These are phyloP conservation scores for Cryptotermes secundus DNA, from an alignment of 1,140 invertebrate species.

Conservation along the genomic window DNA sequence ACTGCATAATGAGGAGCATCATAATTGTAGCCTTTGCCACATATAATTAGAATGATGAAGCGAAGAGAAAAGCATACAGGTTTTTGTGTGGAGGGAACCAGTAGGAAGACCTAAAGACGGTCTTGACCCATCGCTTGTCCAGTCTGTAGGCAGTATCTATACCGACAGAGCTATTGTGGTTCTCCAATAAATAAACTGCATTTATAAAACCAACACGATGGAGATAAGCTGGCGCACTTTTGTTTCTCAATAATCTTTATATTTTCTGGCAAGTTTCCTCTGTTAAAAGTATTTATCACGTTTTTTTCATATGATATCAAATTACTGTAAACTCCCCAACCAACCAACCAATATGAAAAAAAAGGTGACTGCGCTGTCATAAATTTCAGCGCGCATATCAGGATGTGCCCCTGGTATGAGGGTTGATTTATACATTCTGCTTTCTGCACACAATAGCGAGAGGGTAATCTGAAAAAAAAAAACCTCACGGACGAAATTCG, in stretches of 20 bases:
- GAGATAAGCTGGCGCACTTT: neutral
- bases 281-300: neutral
- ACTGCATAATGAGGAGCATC: too few relatives aligned
- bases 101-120: too few relatives aligned
- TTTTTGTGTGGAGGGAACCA: too few relatives aligned
- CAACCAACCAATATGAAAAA: neutral
- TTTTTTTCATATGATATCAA: neutral
- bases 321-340: slow-evolving; percentile 7
- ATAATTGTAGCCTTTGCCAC: too few relatives aligned
- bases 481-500: neutral
- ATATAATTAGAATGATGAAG: too few relatives aligned
- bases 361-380: neutral
- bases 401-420: neutral
- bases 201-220: neutral
- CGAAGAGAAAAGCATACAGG: too few relatives aligned
- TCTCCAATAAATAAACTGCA: neutral
- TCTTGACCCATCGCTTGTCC: too few relatives aligned
- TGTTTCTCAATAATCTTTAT: neutral
- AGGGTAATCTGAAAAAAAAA: neutral
- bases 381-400: neutral
- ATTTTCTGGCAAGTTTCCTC: neutral
- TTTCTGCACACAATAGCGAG: neutral
- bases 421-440: slow-evolving; percentile 13
- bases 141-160: too few relatives aligned
- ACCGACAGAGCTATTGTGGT: too few relatives aligned